Conservation (phyloP, 2,113 vertebrate genomes). For the Vulpes vulpes region DNA sequence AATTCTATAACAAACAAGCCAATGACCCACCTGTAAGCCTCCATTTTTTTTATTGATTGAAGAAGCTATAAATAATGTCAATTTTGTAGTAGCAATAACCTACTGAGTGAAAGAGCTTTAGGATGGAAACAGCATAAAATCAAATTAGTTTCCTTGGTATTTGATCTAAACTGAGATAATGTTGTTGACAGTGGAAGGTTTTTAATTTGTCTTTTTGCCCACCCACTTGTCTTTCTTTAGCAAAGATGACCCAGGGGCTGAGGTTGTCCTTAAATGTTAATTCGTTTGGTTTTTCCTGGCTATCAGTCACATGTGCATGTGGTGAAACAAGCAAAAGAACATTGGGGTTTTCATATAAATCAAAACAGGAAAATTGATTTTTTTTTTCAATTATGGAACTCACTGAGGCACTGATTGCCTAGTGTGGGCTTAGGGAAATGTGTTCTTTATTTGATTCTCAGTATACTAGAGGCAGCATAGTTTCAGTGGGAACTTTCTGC, state of each 20-base stretch:
- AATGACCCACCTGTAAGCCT: not conserved
- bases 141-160: conserved; percentile 58
- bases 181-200: conserved; percentile 42
- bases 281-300: conserved; percentile 12
- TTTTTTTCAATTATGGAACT: conserved; percentile 8
- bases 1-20: conserved; percentile 10
- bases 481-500: not conserved
- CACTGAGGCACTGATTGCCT: not conserved
- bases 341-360: conserved; percentile 45
- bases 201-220: conserved; percentile 50
- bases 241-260: conserved; percentile 49
- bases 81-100: conserved; percentile 61
- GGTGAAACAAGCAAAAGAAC: conserved; percentile 26
- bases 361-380: conserved; percentile 29
- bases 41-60: conserved; percentile 10
- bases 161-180: conserved; percentile 51
- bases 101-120: not conserved
- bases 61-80: conserved; percentile 37
- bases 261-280: conserved; percentile 65
- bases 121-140: conserved; percentile 53
- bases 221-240: conserved; percentile 57
- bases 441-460: not conserved
- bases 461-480: not conserved
- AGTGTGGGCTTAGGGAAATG: not conserved
- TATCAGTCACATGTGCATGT: conserved; percentile 13